Evolutionary conservation across 2,797 vertebrate species (phyloP).

Genomic region (Fundulus diaphanus): DNA sequence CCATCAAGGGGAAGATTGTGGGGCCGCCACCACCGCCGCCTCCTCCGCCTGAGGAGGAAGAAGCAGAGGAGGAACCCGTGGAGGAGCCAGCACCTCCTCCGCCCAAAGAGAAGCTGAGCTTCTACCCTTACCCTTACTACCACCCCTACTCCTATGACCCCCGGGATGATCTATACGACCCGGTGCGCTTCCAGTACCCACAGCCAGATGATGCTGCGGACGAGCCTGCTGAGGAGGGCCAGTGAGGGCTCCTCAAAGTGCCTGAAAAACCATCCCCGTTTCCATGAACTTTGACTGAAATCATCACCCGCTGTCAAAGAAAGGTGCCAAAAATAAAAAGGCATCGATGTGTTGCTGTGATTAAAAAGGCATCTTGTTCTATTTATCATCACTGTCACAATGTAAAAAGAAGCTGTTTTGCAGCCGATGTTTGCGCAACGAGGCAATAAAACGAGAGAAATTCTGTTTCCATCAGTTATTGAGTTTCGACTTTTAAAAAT

Average conservation of each 20-base stretch:
- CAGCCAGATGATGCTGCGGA: constrained; percentile 63
- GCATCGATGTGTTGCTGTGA: constrained; percentile 15
- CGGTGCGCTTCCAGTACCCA: constrained; percentile 76
- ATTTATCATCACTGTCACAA: constrained; percentile 15
- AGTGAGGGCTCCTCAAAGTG: constrained; percentile 41
- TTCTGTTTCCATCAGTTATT: constrained; percentile 8
- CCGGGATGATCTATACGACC: constrained; percentile 80
- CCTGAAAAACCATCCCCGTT: neutral
- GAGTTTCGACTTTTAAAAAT: constrained; percentile 11
- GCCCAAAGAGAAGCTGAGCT: constrained; percentile 53
- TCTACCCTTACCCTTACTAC: constrained; percentile 58
- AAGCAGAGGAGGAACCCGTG: constrained; percentile 50
- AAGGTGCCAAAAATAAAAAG: constrained; percentile 20
- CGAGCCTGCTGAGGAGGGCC: constrained; percentile 54
- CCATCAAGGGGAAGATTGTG: constrained; percentile 67
- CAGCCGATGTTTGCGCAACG: constrained; percentile 31
- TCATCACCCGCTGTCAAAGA: neutral
- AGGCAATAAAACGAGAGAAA: constrained; percentile 58
- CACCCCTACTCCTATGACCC: constrained; percentile 66
- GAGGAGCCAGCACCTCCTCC: constrained; percentile 59
- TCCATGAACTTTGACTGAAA: constrained; percentile 47
- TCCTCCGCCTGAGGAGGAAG: constrained; percentile 48
- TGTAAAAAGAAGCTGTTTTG: constrained; percentile 16
- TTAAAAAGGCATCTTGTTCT: constrained; percentile 10
- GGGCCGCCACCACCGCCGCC: constrained; percentile 57